Evolutionary conservation across 1,140 invertebrate species (phyloP), one percentile per base, ranked within the genome.

Genomic region (Nebria ingens): DNA sequence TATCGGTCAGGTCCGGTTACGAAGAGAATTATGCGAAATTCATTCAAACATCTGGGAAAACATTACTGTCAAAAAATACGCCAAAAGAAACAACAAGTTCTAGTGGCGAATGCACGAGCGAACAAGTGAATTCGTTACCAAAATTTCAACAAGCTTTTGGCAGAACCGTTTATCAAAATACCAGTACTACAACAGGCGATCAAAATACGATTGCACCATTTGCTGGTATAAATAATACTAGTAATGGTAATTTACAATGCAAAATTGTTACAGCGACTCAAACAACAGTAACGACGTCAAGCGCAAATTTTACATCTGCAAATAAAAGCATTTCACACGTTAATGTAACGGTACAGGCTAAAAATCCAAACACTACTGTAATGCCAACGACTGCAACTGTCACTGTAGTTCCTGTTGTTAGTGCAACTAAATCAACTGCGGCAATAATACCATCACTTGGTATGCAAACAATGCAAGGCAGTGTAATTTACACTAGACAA

Each of bases 61-160:
- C 50, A 54, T 49, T 59, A 42, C 15, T 22, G 22, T 4, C 34
- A 51, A 21, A 21, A 19, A 51, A 23, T 1, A 23, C 19, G 2
- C 19, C 38, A 40, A 52, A 55, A 55, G 19, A 25, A n/a, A 17
- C 53, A 2, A 56, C 21, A 52, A 52, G n/a, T 25, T 23, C 23
- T 3, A 50, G 38, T 19, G 17, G 17, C 17, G 15, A 6, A 11
- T 6, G 6, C 17, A 19, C 34, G 17, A 6, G 12, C 21, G 49
- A 20, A 52, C 15, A 45, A 9, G 53, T 61, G 12, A 54, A 60
- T 19, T 58, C 64, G 12, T 67, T 89, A 56, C 86, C 86, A 2
- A 87, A 87, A 68, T 89, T 89, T 67, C 85, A 87, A 63, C 85
- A 87, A 68, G 86, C 83, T 2, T 89, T 89, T 65, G 83, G 85